Evolutionary conservation across 2,888 invertebrate species (phyloP).

Genomic region (Protodeltote pygarga): DNA sequence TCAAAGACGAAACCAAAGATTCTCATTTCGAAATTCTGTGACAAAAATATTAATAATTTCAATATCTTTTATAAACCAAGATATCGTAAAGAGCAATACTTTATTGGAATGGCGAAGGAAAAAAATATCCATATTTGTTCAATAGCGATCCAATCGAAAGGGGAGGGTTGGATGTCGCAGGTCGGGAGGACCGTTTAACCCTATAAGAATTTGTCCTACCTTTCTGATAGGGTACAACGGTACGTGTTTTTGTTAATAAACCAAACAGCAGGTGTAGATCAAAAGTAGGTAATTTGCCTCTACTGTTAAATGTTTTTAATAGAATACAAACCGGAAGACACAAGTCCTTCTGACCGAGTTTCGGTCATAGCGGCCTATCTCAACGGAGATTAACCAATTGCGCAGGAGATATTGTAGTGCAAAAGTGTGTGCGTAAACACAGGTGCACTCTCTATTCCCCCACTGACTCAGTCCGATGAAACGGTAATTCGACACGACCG

Average conservation of each 20-base stretch:
- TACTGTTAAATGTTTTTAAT: no score
- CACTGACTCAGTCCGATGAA: no score
- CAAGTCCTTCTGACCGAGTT: background rate
- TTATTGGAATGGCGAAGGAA: conserved; percentile 32
- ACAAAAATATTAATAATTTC: conserved; percentile 42
- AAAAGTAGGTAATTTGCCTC: conserved; percentile 1
- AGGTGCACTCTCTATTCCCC: no score
- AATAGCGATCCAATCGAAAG: conserved; percentile 42
- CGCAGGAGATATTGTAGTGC: no score
- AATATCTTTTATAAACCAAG: conserved; percentile 38
- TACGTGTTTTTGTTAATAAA: conserved; percentile 44
- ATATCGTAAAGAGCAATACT: conserved; percentile 38
- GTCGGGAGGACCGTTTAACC: conserved; percentile 44
- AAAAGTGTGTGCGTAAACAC: no score
- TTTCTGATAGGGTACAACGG: conserved; percentile 25
- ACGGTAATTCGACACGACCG: no score
- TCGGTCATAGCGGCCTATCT: no score
- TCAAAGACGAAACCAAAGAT: conserved; percentile 37
- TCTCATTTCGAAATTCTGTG: conserved; percentile 39
- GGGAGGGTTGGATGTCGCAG: conserved; percentile 43
- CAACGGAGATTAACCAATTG: no score
- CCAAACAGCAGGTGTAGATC: conserved; percentile 13
- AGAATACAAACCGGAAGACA: background rate
- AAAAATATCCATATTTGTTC: conserved; percentile 48
- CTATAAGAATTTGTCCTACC: conserved; percentile 41